Percentiles rank a stretch among this genome's conserved stretches.
Conservation (phyloP, 2,888 invertebrate species). For the Patella caerulea region DNA sequence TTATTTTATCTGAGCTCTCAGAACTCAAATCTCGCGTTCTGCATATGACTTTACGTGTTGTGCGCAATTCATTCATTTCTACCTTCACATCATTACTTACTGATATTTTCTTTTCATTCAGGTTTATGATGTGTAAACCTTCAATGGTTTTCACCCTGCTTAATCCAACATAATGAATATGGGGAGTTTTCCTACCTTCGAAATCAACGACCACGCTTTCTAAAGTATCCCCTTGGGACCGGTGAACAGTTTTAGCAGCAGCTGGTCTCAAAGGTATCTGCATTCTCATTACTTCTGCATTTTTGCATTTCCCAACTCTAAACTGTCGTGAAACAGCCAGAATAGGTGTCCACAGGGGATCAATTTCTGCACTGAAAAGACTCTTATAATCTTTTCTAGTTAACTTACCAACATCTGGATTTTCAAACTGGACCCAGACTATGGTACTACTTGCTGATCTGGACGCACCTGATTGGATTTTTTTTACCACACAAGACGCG, state of each 20-base stretch:
- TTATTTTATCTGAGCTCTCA: too few relatives aligned
- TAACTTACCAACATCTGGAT: background rate
- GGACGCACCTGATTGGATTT: too few relatives aligned
- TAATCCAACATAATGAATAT: background rate
- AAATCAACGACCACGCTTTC: background rate
- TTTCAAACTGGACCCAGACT: background rate
- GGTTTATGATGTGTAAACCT: background rate
- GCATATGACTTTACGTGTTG: too few relatives aligned
- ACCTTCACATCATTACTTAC: background rate
- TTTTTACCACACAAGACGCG: slow-evolving; percentile 24
- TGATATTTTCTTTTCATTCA: slow-evolving; percentile 29
- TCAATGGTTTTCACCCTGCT: slow-evolving; percentile 27
- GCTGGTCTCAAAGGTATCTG: background rate
- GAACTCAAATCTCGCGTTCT: too few relatives aligned
- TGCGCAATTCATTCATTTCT: too few relatives aligned
- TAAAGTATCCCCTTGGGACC: slow-evolving; percentile 2
- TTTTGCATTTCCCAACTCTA: too few relatives aligned
- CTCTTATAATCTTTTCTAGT: background rate
- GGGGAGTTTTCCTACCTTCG: too few relatives aligned
- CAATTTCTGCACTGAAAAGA: background rate
- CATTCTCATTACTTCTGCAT: too few relatives aligned
- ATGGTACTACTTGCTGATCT: background rate
- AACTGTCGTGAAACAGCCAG: too few relatives aligned
- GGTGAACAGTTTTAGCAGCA: slow-evolving; percentile 17
- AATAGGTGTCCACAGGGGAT: background rate